Evolutionary conservation across 2,888 invertebrate genomes (phyloP).

Genomic region (Lycocerus yunnanus): DNA sequence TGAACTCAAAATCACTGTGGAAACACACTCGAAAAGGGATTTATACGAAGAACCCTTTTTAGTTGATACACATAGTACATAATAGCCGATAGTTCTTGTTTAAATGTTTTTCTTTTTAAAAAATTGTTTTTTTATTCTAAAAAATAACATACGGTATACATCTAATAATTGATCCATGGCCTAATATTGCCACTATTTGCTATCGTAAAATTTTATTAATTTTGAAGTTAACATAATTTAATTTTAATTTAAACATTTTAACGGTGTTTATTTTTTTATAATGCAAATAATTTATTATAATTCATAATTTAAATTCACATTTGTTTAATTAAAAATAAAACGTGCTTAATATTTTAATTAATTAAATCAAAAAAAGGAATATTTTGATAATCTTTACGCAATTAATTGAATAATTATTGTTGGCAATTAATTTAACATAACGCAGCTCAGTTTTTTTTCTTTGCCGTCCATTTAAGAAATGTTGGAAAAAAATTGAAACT

Average conservation of each 20-base stretch:
- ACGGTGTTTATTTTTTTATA: not conserved
- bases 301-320: not conserved
- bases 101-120: no score
- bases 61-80: no score
- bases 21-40: no score
- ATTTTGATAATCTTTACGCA: not conserved
- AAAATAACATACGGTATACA: not conserved
- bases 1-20: no score
- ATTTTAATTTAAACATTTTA: not conserved
- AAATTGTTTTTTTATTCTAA: no score
- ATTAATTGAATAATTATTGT: not conserved
- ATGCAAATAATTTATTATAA: not conserved
- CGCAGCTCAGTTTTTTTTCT: not conserved
- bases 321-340: constrained; percentile 1
- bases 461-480: not conserved
- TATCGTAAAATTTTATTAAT: not conserved
- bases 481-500: not conserved
- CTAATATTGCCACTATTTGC: not conserved
- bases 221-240: not conserved
- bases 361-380: not conserved
- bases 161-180: not conserved
- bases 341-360: not conserved
- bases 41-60: no score
- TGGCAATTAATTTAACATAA: not conserved
- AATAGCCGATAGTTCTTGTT: no score